These are phyloP conservation scores for Rhopalosiphum padi DNA, from an alignment of 1,140 invertebrate species.

Conservation along the genomic window DNA sequence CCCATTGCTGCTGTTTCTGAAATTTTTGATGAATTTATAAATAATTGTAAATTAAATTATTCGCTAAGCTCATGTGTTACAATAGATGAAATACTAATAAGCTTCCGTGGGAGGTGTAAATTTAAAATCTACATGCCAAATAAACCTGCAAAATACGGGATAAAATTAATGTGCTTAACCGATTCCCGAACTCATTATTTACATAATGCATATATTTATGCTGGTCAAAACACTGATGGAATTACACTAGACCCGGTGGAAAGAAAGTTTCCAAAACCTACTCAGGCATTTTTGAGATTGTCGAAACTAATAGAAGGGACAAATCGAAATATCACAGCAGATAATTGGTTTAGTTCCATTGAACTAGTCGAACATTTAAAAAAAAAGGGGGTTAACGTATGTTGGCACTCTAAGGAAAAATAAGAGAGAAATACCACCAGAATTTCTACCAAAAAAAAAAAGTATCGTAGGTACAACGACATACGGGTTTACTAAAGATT, in stretches of 20 bases:
- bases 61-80: conserved; percentile 24
- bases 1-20: conserved; percentile 61
- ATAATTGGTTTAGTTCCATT: conserved; percentile 63
- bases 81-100: conserved; percentile 62
- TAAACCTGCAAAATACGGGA: conserved; percentile 65
- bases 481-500: conserved; percentile 45
- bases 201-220: conserved; percentile 62
- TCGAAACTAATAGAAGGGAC: conserved; percentile 60
- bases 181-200: conserved; percentile 62
- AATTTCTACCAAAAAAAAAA: conserved; percentile 42
- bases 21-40: conserved; percentile 5
- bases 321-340: conserved; percentile 62
- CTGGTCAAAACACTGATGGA: conserved; percentile 60
- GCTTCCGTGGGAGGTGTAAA: conserved; percentile 63
- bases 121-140: conserved; percentile 64
- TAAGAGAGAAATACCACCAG: conserved; percentile 59
- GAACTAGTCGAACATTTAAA: conserved; percentile 62
- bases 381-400: conserved; percentile 51
- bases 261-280: conserved; percentile 23
- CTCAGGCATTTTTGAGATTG: conserved; percentile 57
- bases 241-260: conserved; percentile 60
- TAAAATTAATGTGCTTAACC: conserved; percentile 63
- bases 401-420: conserved; percentile 59
- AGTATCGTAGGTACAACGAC: background rate
- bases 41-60: conserved; percentile 60